Evolutionary conservation across 2,797 vertebrate genomes (phyloP).

Genomic region (Cirrhinus mrigala): DNA sequence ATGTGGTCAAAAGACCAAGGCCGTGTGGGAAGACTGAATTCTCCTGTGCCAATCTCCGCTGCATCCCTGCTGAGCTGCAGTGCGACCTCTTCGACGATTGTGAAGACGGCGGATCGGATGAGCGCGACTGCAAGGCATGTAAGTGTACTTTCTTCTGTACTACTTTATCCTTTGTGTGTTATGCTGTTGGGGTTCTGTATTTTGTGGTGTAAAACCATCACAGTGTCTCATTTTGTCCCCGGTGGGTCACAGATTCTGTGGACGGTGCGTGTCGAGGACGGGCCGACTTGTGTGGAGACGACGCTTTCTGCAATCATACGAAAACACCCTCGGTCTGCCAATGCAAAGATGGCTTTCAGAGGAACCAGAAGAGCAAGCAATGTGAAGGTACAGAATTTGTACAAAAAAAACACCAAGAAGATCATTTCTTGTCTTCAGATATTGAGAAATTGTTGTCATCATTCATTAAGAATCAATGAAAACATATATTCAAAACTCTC

Average conservation of each 20-base stretch:
- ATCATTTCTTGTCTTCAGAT: not conserved
- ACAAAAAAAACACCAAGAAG: not conserved
- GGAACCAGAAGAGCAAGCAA: constrained; percentile 80
- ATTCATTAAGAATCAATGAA: not conserved
- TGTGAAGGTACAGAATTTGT: constrained; percentile 82
- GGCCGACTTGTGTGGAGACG: constrained; percentile 85
- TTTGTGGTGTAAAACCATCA: not conserved
- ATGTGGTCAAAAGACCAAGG: constrained; percentile 70
- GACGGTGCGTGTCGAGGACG: constrained; percentile 80
- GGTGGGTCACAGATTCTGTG: constrained; percentile 65
- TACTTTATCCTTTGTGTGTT: too few relatives aligned
- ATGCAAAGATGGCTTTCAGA: constrained; percentile 87
- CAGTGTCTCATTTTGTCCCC: not conserved
- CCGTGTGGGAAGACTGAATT: constrained; percentile 87
- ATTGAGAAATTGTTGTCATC: not conserved
- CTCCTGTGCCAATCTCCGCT: constrained; percentile 81
- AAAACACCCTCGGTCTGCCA: constrained; percentile 81
- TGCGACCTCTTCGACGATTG: constrained; percentile 87
- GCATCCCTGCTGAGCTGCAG: constrained; percentile 81
- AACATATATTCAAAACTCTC: not conserved
- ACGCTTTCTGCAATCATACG: constrained; percentile 85
- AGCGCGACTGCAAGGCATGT: constrained; percentile 83
- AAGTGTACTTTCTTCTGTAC: constrained; percentile 59
- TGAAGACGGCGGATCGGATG: constrained; percentile 84
- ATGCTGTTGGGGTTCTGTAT: not conserved